Evolutionary conservation across 1,140 invertebrate genomes (phyloP).

Genomic region (Tetranychus urticae): DNA sequence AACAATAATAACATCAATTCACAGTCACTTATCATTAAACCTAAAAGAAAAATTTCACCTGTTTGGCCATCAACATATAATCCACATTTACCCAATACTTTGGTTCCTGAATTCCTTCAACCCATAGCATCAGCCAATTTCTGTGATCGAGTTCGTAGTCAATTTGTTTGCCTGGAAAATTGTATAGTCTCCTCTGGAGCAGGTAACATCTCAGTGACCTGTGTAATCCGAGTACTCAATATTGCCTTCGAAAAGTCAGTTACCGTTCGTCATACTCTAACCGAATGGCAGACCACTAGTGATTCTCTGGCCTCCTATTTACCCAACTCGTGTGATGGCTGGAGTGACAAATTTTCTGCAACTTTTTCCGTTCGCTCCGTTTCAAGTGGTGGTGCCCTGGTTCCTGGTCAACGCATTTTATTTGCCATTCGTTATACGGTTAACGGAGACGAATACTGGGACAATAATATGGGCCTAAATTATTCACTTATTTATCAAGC

Average conservation of each 20-base stretch:
- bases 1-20: no score
- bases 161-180: slow-evolving; percentile 59
- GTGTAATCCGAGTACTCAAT: slow-evolving; percentile 63
- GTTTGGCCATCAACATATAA: not conserved
- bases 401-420: slow-evolving; percentile 39
- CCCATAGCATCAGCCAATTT: slow-evolving; percentile 48
- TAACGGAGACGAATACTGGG: slow-evolving; percentile 56
- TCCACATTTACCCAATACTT: not conserved
- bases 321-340: slow-evolving; percentile 65
- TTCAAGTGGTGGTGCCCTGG: slow-evolving; percentile 1
- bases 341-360: slow-evolving; percentile 60
- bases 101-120: slow-evolving; percentile 37
- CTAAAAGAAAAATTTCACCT: not conserved
- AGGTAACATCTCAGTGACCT: slow-evolving; percentile 44
- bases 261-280: slow-evolving; percentile 55
- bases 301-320: slow-evolving; percentile 56
- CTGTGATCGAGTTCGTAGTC: slow-evolving; percentile 41
- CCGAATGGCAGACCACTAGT: slow-evolving; percentile 55
- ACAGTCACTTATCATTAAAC: no score
- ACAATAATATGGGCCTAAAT: slow-evolving; percentile 60
- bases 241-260: slow-evolving; percentile 75
- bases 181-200: slow-evolving; percentile 41
- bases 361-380: slow-evolving; percentile 28
- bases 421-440: slow-evolving; percentile 59
- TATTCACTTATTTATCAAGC: slow-evolving; percentile 24